Conservation (phyloP, 2,113 vertebrate species). For the Uria aalge region DNA sequence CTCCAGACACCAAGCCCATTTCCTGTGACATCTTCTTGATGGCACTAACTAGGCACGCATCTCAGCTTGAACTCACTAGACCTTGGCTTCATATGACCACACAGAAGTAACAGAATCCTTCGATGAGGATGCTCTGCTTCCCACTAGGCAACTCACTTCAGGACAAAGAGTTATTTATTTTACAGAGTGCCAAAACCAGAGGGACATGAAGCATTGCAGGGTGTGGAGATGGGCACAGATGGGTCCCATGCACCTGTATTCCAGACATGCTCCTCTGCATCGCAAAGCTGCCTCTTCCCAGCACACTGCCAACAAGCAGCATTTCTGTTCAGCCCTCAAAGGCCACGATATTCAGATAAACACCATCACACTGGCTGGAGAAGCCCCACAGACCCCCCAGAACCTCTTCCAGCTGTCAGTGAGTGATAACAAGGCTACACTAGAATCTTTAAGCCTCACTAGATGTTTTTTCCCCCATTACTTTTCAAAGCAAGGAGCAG, state of each 20-base stretch:
- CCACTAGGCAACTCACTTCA: rapidly evolving
- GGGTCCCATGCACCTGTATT: neutral
- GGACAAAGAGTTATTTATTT: neutral
- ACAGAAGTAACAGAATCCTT: rapidly evolving
- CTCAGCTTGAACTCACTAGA: neutral
- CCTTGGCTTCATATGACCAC: rapidly evolving
- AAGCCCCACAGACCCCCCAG: neutral
- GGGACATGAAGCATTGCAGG: rapidly evolving
- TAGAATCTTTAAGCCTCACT: neutral
- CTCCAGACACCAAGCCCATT: neutral
- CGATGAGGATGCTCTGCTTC: neutral
- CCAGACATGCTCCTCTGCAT: neutral
- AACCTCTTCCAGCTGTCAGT: neutral
- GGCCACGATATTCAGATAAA: neutral
- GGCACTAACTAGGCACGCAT: neutral
- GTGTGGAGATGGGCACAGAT: neutral
- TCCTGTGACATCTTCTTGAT: neutral
- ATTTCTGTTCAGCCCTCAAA: neutral
- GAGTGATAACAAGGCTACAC: neutral
- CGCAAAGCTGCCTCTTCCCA: rapidly evolving
- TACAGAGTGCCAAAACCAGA: neutral
- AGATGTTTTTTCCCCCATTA: neutral
- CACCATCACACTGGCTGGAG: neutral
- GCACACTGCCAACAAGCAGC: neutral
- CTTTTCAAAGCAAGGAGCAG: neutral